phyloP scores from a whole-genome alignment of 1,140 invertebrate genomes.

The Melipona quadrifasciata region DNA sequence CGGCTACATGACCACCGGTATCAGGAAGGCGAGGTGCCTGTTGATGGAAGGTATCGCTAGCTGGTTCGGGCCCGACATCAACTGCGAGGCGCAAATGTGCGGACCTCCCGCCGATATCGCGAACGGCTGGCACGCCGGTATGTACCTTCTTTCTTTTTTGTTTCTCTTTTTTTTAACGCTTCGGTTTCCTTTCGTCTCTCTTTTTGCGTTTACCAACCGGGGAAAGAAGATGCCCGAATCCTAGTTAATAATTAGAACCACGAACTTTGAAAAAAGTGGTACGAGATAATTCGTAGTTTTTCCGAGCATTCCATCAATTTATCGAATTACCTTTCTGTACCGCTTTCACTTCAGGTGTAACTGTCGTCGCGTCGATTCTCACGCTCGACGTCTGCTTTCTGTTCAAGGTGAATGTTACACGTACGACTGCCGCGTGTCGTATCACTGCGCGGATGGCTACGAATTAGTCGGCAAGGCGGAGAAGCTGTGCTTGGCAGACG shows the following conservation, averaged over 20 bases:
- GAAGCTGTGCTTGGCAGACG: slow-evolving; percentile 92
- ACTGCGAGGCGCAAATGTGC: slow-evolving; percentile 95
- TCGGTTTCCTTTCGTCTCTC: too few relatives aligned
- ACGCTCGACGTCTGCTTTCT: slow-evolving; percentile 5
- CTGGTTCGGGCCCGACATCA: slow-evolving; percentile 97
- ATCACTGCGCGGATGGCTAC: slow-evolving; percentile 96
- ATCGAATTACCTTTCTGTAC: too few relatives aligned
- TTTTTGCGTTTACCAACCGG: too few relatives aligned
- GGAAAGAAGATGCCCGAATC: too few relatives aligned
- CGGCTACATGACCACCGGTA: slow-evolving; percentile 93
- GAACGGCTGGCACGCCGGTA: slow-evolving; percentile 92
- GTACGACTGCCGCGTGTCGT: slow-evolving; percentile 94
- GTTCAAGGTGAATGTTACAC: slow-evolving; percentile 92
- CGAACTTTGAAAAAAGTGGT: too few relatives aligned
- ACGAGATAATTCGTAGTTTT: too few relatives aligned
- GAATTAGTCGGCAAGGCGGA: slow-evolving; percentile 93
- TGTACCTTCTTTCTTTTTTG: not conserved
- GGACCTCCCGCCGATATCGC: slow-evolving; percentile 92
- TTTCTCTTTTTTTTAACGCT: not conserved
- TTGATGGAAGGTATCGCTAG: slow-evolving; percentile 90
- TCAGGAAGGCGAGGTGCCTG: slow-evolving; percentile 94
- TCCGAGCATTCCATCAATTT: too few relatives aligned
- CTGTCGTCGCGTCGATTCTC: not conserved
- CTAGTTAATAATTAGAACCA: too few relatives aligned
- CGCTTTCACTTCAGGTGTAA: not conserved